phyloP scores from a whole-genome alignment of 2,888 invertebrate species.

The Volucella inanis region DNA sequence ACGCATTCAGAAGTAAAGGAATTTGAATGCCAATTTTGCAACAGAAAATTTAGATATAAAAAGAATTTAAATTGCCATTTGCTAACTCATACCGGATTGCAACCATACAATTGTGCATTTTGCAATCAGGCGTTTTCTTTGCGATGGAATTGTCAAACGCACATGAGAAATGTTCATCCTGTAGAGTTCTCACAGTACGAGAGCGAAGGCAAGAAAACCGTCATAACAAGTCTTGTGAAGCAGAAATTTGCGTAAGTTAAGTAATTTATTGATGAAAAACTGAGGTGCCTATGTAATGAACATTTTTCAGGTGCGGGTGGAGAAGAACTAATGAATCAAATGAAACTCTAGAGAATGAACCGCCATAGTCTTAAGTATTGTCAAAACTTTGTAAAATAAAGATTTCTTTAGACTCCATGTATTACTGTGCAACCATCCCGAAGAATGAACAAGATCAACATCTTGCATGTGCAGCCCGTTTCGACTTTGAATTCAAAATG shows the following conservation, averaged over 20 bases:
- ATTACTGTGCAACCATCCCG: too few species aligned
- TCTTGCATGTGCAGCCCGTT: too few species aligned
- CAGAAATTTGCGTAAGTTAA: slow-evolving; percentile 53
- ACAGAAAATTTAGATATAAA: slow-evolving; percentile 41
- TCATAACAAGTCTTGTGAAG: slow-evolving; percentile 42
- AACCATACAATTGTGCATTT: slow-evolving; percentile 45
- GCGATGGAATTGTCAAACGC: slow-evolving; percentile 49
- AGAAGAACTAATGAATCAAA: background rate
- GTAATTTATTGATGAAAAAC: background rate
- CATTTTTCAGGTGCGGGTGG: slow-evolving; percentile 40
- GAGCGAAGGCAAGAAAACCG: slow-evolving; percentile 17
- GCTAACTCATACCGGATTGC: slow-evolving; percentile 41
- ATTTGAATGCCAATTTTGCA: slow-evolving; percentile 39
- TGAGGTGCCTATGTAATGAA: background rate
- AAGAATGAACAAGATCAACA: too few species aligned
- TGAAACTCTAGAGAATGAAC: background rate
- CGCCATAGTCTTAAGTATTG: background rate
- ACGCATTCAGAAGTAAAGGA: slow-evolving; percentile 38
- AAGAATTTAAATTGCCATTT: slow-evolving; percentile 49
- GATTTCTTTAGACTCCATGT: too few species aligned
- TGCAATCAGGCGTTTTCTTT: slow-evolving; percentile 50
- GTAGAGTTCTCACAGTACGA: slow-evolving; percentile 15
- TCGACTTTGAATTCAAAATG: too few species aligned
- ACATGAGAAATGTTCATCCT: slow-evolving; percentile 42
- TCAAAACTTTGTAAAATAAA: background rate